Evolutionary conservation across 2,797 vertebrate species (phyloP), one percentile per base, ranked within the genome.

Genomic region (Bovichtus variegatus): DNA sequence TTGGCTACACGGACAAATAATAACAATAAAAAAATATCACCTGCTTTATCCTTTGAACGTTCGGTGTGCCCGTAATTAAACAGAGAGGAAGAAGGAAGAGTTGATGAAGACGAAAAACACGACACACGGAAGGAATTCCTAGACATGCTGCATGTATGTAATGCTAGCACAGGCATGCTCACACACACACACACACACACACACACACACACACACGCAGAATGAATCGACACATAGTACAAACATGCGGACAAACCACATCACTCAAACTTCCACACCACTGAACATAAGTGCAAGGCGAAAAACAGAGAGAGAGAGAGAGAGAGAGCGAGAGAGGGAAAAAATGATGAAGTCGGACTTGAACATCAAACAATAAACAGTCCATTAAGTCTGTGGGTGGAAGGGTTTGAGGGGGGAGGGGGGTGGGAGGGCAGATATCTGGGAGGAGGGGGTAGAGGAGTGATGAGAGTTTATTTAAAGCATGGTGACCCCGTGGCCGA

Each of bases 381-480:
- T 94, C 87, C 95, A 95, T 95, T 94, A 96, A 96, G 94, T 95
- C 93, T 83, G 86, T 71, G 89, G 86, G 86, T 82, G 86, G 76
- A 79, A 29, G 73, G 77, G 67, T 71, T 50, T 54, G 54, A 19
- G 50, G 16, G 65, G n/a, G 58, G 21, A 12, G 38, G 62, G 62
- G 47, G 21, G 38, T n/a, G 27, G 65, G 59, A 27, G 43, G 71
- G 72, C 73, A 75, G 88, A 89, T 91, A 89, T 87, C 83, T 81
- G 88, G 87, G 76, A 53, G 75, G 71, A 55, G 71, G 79, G 62
- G 94, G 95, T 93, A 87, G 94, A 71, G 92, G 95, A 96, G 96
- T 96, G 96, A 96, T 96, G 96, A 96, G 95, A 94, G 96, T 97
- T 97, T 98, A 97, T 97, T 98, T 98, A 98, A 98, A 97, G 96